phyloP scores from a whole-genome alignment of 64 coral and sea anemone genomes.

The Pocillopora damicornis region DNA sequence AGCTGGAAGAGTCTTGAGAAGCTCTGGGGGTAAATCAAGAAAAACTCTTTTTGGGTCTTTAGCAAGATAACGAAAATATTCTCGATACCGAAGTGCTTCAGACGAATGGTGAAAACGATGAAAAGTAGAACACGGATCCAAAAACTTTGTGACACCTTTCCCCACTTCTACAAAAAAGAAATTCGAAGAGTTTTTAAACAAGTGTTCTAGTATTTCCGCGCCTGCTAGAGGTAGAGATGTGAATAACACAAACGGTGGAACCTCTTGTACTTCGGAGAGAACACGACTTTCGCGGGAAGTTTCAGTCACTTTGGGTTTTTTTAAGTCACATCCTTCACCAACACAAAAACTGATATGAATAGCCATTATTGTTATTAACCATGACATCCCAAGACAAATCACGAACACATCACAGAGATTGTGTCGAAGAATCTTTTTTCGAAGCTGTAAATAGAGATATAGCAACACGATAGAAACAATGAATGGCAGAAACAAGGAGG shows the following conservation, averaged over 20 bases:
- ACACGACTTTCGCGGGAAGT: not conserved
- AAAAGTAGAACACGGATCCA: conserved; percentile 58
- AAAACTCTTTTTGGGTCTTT: conserved; percentile 38
- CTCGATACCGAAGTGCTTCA: not conserved
- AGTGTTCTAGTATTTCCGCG: conserved; percentile 56
- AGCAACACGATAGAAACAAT: not conserved
- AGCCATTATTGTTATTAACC: not conserved
- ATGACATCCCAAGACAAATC: not conserved
- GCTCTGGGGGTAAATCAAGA: conserved; percentile 9
- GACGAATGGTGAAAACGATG: not conserved
- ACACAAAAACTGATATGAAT: not conserved
- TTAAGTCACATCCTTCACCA: not conserved
- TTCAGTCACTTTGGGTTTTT: not conserved
- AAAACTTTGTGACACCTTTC: not conserved
- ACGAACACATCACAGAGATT: not conserved
- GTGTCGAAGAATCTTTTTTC: not conserved
- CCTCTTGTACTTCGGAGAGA: conserved; percentile 4
- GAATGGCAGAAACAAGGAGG: not conserved
- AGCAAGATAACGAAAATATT: conserved; percentile 45
- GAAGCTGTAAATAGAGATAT: conserved; percentile 29
- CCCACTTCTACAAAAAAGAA: conserved; percentile 6
- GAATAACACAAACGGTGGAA: conserved; percentile 66
- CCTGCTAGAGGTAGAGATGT: conserved; percentile 77
- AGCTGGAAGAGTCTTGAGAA: conserved; percentile 49
- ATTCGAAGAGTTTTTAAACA: conserved; percentile 60